Base-by-base conservation (phyloP, 2,888 invertebrate species). In the Peribatodes rhomboidaria region DNA sequence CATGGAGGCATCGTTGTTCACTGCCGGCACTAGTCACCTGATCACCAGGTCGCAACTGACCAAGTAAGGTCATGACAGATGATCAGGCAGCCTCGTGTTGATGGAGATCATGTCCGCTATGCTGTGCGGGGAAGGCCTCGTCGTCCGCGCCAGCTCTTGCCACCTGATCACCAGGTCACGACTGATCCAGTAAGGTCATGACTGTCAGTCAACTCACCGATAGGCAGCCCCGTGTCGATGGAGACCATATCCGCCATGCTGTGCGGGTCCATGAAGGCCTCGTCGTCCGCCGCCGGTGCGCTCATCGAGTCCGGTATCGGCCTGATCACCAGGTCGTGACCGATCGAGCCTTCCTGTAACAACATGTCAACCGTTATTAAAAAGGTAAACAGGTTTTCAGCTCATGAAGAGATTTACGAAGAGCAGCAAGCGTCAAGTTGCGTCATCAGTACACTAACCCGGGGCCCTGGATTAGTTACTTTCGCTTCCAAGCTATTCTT, bases 291-390 rank as follows among this genome's bases (percentile, higher is more conserved):
- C 54, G 86, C 87, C 39, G 85, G 80, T 55, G 87, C 76, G 44
- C 91, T 94, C 79, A 98, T 94, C 67, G 96, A 95, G 76, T 95
- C 93, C 50, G 98, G 98, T 70, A 98, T 93, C 67, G 98, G 98
- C 77, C 97, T 95, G 84, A 98, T 97, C 75, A 98, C 97, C 83
- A 98, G 91, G 79, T 98, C 96, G 86, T 97, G 95, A 70, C 98
- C 98, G 73, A 98, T 97, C 76, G 98, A 98, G 75, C 98, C 98
- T 90, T 98, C 98, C 98, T 98, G 94, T 68, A 37, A 65, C 42
- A 68, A 50, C 1, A 31, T 9, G 27, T 10, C n/a, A 54, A 16
- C 9, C 4, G 2, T 27, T 27, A 4, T 27, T 27, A 4, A 27
- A 27, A 27, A 27, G 27, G 27, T 27, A 6, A 4, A 27, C 27